phyloP scores from a whole-genome alignment of 2,797 vertebrate genomes.

The Acestrorhynchus altus region DNA sequence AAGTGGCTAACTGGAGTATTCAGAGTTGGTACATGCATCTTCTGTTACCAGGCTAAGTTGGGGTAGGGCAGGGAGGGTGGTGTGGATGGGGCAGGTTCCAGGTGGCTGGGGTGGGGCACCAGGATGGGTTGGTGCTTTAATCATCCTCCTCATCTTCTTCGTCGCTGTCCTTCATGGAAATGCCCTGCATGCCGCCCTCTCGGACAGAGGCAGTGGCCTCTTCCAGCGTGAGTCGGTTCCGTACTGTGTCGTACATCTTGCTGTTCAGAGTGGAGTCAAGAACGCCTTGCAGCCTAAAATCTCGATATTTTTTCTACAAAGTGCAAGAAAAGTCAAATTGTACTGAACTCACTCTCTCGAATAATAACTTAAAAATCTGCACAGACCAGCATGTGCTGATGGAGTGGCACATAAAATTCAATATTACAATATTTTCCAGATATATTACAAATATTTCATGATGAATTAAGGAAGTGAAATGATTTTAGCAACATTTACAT shows the following conservation, averaged over 20 bases:
- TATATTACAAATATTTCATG: neutral
- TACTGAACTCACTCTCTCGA: neutral
- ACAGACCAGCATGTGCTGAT: neutral
- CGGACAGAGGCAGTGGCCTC: constrained; percentile 95
- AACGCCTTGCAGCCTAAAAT: constrained; percentile 99
- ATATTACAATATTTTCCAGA: neutral
- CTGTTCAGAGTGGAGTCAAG: constrained; percentile 98
- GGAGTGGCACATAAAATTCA: neutral
- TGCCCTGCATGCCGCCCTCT: constrained; percentile 96
- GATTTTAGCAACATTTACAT: too few relatives aligned
- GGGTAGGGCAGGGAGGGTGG: constrained; percentile 37
- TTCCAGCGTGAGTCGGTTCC: constrained; percentile 94
- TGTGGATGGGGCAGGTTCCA: constrained; percentile 30
- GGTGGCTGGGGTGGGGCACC: constrained; percentile 54
- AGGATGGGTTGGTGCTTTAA: constrained; percentile 76
- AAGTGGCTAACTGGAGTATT: constrained; percentile 93
- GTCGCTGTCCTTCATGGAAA: constrained; percentile 99
- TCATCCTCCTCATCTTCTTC: constrained; percentile 97
- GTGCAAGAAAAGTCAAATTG: constrained; percentile 57
- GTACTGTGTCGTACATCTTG: constrained; percentile 98
- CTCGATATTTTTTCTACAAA: constrained; percentile 95
- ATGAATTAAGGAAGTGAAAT: too few relatives aligned
- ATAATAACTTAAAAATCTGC: neutral
- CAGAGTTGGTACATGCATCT: constrained; percentile 98
- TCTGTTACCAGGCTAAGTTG: constrained; percentile 89